Percentiles rank a stretch among this genome's conserved stretches.
Evolutionary conservation across 92 coral and sea anemone genomes (phyloP).

Genomic region (Scolanthus callimorphus): DNA sequence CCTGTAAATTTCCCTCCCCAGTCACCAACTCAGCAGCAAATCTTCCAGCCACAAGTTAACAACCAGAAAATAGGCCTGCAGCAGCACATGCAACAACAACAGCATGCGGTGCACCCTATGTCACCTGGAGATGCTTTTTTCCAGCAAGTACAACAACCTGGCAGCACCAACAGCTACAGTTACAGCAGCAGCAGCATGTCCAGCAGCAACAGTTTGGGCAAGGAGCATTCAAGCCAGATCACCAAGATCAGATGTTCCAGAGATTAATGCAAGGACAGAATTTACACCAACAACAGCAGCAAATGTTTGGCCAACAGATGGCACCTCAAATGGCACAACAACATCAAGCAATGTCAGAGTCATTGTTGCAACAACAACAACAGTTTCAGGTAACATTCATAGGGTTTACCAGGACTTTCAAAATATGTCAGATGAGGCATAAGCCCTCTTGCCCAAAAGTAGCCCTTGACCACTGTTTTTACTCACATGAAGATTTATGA

Average conservation of each 20-base stretch:
- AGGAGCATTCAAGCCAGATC: no score
- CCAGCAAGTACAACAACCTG: conserved; percentile 29
- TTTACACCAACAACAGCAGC: conserved; percentile 14
- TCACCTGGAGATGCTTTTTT: conserved; percentile 1
- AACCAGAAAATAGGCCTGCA: conserved; percentile 12
- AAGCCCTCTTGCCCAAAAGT: no score
- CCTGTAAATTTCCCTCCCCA: conserved; percentile 14
- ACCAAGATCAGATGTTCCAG: conserved; percentile 18
- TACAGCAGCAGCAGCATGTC: conserved; percentile 15
- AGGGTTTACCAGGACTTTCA: no score
- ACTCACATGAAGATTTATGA: no score
- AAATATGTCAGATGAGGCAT: no score
- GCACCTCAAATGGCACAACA: conserved; percentile 7
- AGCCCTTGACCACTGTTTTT: no score
- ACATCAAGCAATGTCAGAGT: neutral
- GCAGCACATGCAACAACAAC: conserved; percentile 2
- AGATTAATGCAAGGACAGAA: conserved; percentile 7
- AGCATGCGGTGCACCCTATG: neutral
- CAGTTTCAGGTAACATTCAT: no score
- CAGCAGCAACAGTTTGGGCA: conserved; percentile 5
- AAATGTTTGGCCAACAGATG: neutral
- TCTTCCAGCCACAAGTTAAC: conserved; percentile 12
- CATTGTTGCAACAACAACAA: conserved; percentile 2
- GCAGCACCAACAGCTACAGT: conserved; percentile 8
- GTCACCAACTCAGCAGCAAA: conserved; percentile 13